Evolutionary conservation across 1,140 invertebrate species (phyloP).

Genomic region (Gonatopus flavifemur): DNA sequence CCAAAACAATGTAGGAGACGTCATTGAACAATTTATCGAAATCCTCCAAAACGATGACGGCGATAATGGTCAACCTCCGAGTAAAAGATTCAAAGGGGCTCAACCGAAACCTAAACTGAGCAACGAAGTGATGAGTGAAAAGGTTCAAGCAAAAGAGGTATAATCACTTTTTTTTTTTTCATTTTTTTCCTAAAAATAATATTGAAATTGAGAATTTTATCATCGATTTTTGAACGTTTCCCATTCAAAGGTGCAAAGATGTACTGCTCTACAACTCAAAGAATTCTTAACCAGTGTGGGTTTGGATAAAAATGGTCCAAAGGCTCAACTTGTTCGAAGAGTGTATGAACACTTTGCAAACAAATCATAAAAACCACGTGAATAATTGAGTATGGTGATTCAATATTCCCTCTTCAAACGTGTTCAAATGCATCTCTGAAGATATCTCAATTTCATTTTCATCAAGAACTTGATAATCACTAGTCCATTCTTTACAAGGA

Average conservation of each 20-base stretch:
- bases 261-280: not conserved
- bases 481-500: too few species aligned
- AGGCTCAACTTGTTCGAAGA: slow-evolving; percentile 2
- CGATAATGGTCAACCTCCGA: not conserved
- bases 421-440: too few species aligned
- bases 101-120: not conserved
- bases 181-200: not conserved
- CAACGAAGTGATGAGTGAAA: not conserved
- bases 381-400: too few species aligned
- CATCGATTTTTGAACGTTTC: not conserved
- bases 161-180: not conserved
- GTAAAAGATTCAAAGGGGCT: slow-evolving; percentile 5
- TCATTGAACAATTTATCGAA: not conserved
- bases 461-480: too few species aligned
- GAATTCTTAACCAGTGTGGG: not conserved
- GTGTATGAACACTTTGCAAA: not conserved
- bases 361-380: too few species aligned
- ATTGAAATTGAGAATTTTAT: not conserved
- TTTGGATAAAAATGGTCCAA: not conserved
- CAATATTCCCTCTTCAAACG: too few species aligned
- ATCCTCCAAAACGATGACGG: not conserved
- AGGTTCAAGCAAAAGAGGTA: not conserved
- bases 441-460: too few species aligned
- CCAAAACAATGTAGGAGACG: not conserved
- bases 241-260: not conserved